Evolutionary conservation across 2,797 vertebrate genomes (phyloP).

Genomic region (Loriculus beryllinus): DNA sequence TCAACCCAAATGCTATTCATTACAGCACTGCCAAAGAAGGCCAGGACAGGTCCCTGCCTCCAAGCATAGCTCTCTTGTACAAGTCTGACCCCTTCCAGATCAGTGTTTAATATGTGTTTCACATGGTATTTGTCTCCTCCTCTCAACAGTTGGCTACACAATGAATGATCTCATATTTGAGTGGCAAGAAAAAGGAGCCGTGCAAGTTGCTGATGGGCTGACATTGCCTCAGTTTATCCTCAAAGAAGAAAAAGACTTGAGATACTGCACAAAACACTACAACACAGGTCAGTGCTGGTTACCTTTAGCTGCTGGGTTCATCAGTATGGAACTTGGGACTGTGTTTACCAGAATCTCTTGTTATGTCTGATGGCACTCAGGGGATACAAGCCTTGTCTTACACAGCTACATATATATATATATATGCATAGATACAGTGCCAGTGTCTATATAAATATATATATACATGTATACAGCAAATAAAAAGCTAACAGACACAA

Average conservation of each 20-base stretch:
- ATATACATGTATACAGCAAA: background rate
- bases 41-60: background rate
- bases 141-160: slow-evolving; percentile 91
- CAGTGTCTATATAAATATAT: background rate
- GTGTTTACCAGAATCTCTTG: background rate
- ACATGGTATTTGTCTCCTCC: background rate
- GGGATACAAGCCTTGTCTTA: background rate
- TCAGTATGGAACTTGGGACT: background rate
- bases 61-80: background rate
- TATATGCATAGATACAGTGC: background rate
- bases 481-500: background rate
- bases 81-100: background rate
- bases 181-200: slow-evolving; percentile 96
- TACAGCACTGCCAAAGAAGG: background rate
- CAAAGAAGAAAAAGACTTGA: slow-evolving; percentile 96
- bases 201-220: slow-evolving; percentile 94
- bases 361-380: background rate
- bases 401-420: background rate
- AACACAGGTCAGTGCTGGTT: slow-evolving; percentile 86
- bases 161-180: slow-evolving; percentile 99
- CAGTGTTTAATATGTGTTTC: background rate
- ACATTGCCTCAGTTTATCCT: slow-evolving; percentile 96
- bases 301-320: background rate
- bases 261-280: slow-evolving; percentile 98
- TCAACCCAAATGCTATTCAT: background rate